Evolutionary conservation across 2,888 invertebrate genomes (phyloP), one percentile per base, ranked within the genome.

Genomic region (Chorisops tibialis): DNA sequence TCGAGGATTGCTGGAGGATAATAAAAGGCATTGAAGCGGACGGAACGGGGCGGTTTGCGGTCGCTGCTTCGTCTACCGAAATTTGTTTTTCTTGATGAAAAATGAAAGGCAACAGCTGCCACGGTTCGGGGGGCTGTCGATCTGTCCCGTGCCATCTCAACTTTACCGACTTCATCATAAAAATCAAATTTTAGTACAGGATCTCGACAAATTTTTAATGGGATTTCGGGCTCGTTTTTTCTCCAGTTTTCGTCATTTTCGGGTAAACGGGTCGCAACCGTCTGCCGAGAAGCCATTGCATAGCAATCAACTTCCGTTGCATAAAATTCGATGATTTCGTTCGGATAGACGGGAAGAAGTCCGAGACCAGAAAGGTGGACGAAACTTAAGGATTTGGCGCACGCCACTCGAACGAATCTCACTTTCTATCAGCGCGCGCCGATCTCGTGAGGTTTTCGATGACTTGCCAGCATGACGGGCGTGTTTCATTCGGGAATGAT

Each of bases 151-250:
- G 54, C n/a, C 43, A 35, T 12, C 43, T 56, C 56, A 56, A 43
- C 56, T 21, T 24, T 45, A 45, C 35, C 35, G 56, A 21, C 43
- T 56, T 49, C 54, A 35, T 63, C 52, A 63, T 63, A 63, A 63
- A 63, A 63, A 63, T 63, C 63, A 63, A 63, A 63, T 63, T 63
- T 63, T 63, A 63, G 52, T 63, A 30, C 30, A 24, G 56, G 54
- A 60, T 63, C 60, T 60, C 48, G 59, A 63, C 63, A 63, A 63
- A 63, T 63, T 63, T 60, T 56, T 54, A 60, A 56, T 56, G 18
- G 56, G 45, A 9, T 56, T 16, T 35, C 35, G n/a, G n/a, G n/a
- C n/a, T n/a, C n/a, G n/a, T n/a, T n/a, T n/a, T n/a, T 45, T 35
- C 3, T 18, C 30, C 49, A 30, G 56, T 30, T 21, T 18, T 56